Evolutionary conservation across 2,797 vertebrate genomes (phyloP), one percentile per base, ranked within the genome.

Genomic region (Tamandua tetradactyla): DNA sequence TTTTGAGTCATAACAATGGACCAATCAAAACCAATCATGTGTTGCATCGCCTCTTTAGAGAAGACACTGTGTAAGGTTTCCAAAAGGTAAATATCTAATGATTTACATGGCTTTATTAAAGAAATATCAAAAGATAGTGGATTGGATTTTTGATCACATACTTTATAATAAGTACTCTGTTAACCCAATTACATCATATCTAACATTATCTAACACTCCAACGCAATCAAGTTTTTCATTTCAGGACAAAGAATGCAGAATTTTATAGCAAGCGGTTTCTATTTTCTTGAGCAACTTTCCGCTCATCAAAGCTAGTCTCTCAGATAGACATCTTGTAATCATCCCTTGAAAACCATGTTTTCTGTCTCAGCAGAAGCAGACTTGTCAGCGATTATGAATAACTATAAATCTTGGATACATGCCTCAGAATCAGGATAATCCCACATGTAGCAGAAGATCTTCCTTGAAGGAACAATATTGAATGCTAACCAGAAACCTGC

Each of bases 11-110:
- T 47, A 66, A 76, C 68, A 94, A 64, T 64, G 32, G 35, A 4
- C 10, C 14, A 47, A 88, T 75, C 4, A 83, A 78, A 86, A 69
- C 59, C 35, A 57, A 32, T 55, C 37, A 87, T 27, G 71, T 18
- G 62, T 80, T 55, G 64, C 75, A 57, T 49, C 20, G 17, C 66
- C 17, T 61, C 72, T 64, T 17, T 35, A 69, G 37, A 71, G 55
- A 87, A 6, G 13, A 47, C 30, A 55, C 23, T 40, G 7, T 42
- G 76, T 32, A 91, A 35, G 7, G 6, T 92, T 88, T 20, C 30
- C 2, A 88, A 64, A 27, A 86, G 9, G 47, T 79, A 92, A 86
- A 57, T 57, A 76, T 9, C 86, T 89, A 92, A 89, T 82, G 40
- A 71, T 64, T 57, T 40, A 71, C 49, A 3, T 55, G 23, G 2